Conservation (phyloP, 2,113 vertebrate species). For the Genyomyrus donnyi region DNA sequence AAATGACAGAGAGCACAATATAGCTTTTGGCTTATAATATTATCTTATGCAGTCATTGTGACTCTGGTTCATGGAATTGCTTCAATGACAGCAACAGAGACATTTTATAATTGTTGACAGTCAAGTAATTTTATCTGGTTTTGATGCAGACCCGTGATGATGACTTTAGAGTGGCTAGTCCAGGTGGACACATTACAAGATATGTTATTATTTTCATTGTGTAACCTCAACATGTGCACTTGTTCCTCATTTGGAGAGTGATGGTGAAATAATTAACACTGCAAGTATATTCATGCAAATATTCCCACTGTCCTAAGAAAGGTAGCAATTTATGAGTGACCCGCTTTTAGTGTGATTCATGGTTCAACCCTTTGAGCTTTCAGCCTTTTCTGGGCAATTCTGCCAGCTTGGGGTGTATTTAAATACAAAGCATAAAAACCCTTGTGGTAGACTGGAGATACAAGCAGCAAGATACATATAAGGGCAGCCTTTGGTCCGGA, state of each 20-base stretch:
- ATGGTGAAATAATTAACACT: neutral
- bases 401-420: neutral
- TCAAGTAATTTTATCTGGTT: neutral
- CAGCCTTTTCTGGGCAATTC: neutral
- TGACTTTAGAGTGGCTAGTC: neutral
- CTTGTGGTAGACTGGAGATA: neutral
- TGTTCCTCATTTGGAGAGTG: neutral
- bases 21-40: neutral
- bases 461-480: neutral
- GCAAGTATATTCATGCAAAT: neutral
- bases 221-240: neutral
- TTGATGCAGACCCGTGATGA: neutral
- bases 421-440: neutral
- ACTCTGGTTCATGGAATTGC: neutral
- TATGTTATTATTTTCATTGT: neutral
- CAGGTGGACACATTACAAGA: neutral
- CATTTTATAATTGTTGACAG: neutral
- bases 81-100: neutral
- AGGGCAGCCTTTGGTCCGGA: neutral
- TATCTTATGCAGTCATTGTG: neutral
- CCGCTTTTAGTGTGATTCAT: constrained; percentile 13
- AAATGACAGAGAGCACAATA: neutral
- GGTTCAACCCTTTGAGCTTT: neutral
- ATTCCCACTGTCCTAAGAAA: constrained; percentile 1
- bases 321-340: neutral